Evolutionary conservation across 2,888 invertebrate genomes (phyloP).

Genomic region (Drosophila atripex): DNA sequence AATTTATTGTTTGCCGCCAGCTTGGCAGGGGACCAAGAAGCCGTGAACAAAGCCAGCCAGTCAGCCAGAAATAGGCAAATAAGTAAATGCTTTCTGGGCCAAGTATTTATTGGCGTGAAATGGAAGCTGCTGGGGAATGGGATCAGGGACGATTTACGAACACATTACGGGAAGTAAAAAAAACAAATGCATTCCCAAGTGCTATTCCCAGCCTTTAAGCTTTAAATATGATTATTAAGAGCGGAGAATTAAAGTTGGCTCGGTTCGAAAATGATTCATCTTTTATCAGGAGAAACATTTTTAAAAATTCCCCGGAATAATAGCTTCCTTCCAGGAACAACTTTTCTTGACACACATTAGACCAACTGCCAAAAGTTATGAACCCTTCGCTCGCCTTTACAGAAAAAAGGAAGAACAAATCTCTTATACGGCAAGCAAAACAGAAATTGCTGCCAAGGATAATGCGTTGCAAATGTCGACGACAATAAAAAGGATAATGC

Average conservation of each 20-base stretch:
- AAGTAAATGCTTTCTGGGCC: conserved; percentile 47
- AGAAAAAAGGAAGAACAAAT: not conserved
- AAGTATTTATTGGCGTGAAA: conserved; percentile 37
- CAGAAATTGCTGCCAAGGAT: conserved; percentile 45
- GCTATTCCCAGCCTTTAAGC: not conserved
- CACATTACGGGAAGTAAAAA: not conserved
- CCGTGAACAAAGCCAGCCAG: conserved; percentile 38
- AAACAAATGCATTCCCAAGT: not conserved
- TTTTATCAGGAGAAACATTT: too few relatives aligned
- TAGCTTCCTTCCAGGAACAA: not conserved
- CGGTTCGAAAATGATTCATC: too few relatives aligned
- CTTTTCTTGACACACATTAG: conserved; percentile 34
- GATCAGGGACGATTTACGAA: conserved; percentile 20
- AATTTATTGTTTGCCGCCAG: conserved; percentile 71
- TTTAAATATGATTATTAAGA: not conserved
- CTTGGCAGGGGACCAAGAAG: conserved; percentile 49
- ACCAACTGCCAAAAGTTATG: conserved; percentile 31
- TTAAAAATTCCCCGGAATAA: not conserved
- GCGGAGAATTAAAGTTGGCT: not conserved
- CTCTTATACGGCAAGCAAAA: conserved; percentile 4
- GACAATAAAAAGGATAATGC: conserved; percentile 77
- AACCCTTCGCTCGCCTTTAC: conserved; percentile 5
- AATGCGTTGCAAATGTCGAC: conserved; percentile 65
- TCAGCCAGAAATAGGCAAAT: conserved; percentile 47
- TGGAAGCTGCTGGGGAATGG: conserved; percentile 27